Percentiles rank a stretch among this genome's conserved stretches.
Evolutionary conservation across 2,888 invertebrate species (phyloP).

Genomic region (Cyrtodaria siliqua): DNA sequence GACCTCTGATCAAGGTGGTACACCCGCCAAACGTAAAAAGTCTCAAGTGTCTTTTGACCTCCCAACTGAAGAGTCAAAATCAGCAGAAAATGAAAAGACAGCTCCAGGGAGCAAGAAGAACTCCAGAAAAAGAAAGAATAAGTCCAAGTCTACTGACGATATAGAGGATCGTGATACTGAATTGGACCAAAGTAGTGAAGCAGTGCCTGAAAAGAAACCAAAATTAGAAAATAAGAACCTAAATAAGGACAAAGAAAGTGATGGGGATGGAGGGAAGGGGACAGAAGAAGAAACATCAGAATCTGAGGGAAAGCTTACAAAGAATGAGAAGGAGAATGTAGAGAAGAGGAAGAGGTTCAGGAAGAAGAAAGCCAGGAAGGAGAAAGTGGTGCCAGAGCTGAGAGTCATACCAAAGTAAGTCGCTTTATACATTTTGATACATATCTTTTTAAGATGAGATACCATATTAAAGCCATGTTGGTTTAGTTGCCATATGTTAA

Average conservation of each 20-base stretch:
- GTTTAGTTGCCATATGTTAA: too few species aligned
- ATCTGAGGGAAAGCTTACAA: neutral
- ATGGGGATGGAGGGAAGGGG: constrained; percentile 7
- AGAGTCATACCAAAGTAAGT: constrained; percentile 80
- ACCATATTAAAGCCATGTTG: too few species aligned
- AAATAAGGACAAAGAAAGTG: constrained; percentile 1
- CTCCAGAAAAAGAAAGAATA: constrained; percentile 59
- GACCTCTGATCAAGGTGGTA: constrained; percentile 19
- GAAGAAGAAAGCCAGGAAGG: constrained; percentile 70
- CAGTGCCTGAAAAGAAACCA: constrained; percentile 46
- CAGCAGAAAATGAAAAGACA: constrained; percentile 16
- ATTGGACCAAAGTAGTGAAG: constrained; percentile 24
- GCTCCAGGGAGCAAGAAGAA: constrained; percentile 46
- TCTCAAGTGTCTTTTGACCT: constrained; percentile 36
- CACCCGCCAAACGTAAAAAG: constrained; percentile 50
- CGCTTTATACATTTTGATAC: too few species aligned
- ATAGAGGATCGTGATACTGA: constrained; percentile 35
- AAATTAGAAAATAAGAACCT: constrained; percentile 34
- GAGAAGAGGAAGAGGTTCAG: constrained; percentile 55
- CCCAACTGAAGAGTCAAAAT: constrained; percentile 3
- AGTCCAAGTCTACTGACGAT: constrained; percentile 43
- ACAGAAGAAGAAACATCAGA: neutral
- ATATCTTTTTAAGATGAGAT: too few species aligned
- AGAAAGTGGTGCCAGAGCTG: constrained; percentile 70
- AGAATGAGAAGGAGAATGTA: constrained; percentile 1